Evolutionary conservation across 2,797 vertebrate species (phyloP).

Genomic region (Coracias cyanogaster): DNA sequence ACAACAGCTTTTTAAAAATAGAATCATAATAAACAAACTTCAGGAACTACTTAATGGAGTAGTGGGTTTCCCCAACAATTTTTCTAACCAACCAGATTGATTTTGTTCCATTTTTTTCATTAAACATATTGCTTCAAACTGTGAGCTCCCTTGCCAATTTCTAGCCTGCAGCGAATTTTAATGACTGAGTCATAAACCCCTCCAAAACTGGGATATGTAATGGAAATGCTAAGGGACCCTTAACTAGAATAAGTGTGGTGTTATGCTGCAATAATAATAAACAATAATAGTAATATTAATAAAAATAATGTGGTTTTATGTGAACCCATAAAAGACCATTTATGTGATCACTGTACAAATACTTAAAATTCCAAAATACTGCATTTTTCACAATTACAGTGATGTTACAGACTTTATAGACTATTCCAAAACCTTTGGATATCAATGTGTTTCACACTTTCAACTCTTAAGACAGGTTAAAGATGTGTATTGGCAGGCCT

Average conservation of each 20-base stretch:
- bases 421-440: conserved; percentile 45
- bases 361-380: conserved; percentile 37
- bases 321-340: conserved; percentile 41
- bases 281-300: conserved; percentile 39
- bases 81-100: conserved; percentile 18
- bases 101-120: not conserved
- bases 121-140: conserved; percentile 17
- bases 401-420: conserved; percentile 27
- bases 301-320: conserved; percentile 48
- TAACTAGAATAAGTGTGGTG: not conserved
- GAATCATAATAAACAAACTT: not conserved
- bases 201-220: conserved; percentile 23
- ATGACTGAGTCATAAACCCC: conserved; percentile 50
- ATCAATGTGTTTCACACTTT: not conserved
- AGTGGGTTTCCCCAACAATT: not conserved
- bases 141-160: conserved; percentile 21
- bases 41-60: not conserved
- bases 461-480: conserved; percentile 1
- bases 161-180: conserved; percentile 57
- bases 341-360: conserved; percentile 36
- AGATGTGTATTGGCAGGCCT: not conserved
- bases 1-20: not conserved
- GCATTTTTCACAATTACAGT: conserved; percentile 61
- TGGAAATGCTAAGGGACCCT: conserved; percentile 7
- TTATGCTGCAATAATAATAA: conserved; percentile 45